Conservation (phyloP, 1,140 invertebrate genomes). For the Maconellicoccus hirsutus region DNA sequence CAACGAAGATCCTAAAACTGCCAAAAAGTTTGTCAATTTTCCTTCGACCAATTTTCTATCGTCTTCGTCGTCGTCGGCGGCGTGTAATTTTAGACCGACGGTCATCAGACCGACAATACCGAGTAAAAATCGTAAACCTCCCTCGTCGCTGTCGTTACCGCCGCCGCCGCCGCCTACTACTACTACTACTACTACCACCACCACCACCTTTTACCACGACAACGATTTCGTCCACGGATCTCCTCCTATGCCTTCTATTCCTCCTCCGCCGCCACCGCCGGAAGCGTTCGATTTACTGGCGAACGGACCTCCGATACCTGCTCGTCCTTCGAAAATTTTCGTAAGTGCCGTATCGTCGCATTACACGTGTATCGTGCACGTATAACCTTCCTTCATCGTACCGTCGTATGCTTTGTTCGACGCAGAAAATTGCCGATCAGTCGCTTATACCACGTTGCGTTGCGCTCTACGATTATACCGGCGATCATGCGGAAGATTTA, state of each 20-base stretch:
- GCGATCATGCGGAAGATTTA: slow-evolving; percentile 56
- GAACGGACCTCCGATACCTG: slow-evolving; percentile 29
- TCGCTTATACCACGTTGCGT: slow-evolving; percentile 48
- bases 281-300: slow-evolving; percentile 36
- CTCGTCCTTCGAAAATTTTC: slow-evolving; percentile 23
- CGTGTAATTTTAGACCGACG: slow-evolving; percentile 24
- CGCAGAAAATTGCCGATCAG: slow-evolving; percentile 14
- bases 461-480: slow-evolving; percentile 59
- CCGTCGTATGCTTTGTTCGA: too few species aligned
- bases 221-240: slow-evolving; percentile 37
- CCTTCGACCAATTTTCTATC: too few species aligned
- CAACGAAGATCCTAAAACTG: slow-evolving; percentile 26
- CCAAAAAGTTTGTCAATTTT: slow-evolving; percentile 18
- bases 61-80: too few species aligned
- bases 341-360: too few species aligned
- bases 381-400: neutral
- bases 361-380: neutral
- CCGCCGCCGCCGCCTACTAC: too few species aligned
- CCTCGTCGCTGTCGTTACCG: too few species aligned
- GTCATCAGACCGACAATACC: slow-evolving; percentile 24
- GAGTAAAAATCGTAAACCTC: neutral
- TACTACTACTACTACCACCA: neutral
- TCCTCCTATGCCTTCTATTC: slow-evolving; percentile 62
- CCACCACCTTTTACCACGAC: neutral
- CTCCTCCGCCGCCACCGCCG: slow-evolving; percentile 36